phyloP scores from a whole-genome alignment of 1,140 invertebrate genomes.

The Chironomus tepperi region DNA sequence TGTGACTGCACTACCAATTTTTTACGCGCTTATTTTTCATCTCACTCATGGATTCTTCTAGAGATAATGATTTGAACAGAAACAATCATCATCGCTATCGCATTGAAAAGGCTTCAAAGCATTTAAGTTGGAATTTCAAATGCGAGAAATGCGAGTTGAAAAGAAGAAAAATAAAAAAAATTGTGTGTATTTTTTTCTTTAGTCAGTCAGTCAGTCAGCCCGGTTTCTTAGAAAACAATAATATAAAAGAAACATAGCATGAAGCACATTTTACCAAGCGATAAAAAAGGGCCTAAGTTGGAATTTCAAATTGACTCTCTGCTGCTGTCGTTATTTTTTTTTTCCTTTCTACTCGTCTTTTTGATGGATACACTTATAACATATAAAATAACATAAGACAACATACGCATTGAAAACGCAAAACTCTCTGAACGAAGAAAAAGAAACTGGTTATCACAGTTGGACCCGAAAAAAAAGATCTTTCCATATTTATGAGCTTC shows the following conservation, averaged over 20 bases:
- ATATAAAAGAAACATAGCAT: slow-evolving; percentile 17
- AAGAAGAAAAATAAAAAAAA: background rate
- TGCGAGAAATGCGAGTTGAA: background rate
- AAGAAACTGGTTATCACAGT: background rate
- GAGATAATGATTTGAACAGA: background rate
- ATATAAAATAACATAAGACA: too few relatives aligned
- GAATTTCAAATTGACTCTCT: slow-evolving; percentile 17
- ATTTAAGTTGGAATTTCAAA: background rate
- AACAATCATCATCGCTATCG: slow-evolving; percentile 1
- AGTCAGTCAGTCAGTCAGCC: background rate
- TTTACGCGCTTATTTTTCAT: slow-evolving; percentile 11
- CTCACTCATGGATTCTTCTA: background rate
- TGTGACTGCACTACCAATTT: background rate
- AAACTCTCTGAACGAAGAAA: background rate
- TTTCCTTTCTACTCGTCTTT: background rate
- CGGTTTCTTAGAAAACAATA: slow-evolving; percentile 1
- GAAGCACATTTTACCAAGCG: background rate
- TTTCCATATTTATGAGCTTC: background rate
- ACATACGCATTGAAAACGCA: background rate
- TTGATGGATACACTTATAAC: background rate
- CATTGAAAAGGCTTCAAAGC: background rate
- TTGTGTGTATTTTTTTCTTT: too few relatives aligned
- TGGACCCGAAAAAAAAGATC: background rate
- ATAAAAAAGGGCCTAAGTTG: slow-evolving; percentile 16
- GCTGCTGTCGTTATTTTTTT: background rate